Base-by-base conservation (phyloP, 2,888 invertebrate species). In the Apotomis betuletana region DNA sequence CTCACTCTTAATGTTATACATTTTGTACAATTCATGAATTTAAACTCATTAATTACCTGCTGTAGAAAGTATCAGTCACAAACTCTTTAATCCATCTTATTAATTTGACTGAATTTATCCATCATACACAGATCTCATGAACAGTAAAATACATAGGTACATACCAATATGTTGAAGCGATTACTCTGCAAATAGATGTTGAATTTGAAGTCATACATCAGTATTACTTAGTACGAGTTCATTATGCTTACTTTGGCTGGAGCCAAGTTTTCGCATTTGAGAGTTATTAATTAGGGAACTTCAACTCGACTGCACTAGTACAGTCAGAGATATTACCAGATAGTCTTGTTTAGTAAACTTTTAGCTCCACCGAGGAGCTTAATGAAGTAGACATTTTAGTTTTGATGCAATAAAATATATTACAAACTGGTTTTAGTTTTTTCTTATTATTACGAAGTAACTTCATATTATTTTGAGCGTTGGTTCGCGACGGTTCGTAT, bases 301-400 rank as follows among this genome's bases (percentile, higher is more conserved):
- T 69, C 54, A 69, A 61, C 60, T 49, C 70, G 44, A 55, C 60
- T 74, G 70, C 67, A 67, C 55, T 46, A 61, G 57, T 27, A 54
- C 67, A 51, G 65, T 57, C 55, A 85, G 81, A 71, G 61, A 63
- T 54, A 63, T 79, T 75, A 78, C 77, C 74, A 76, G 81, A 79
- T 79, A 78, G 76, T 75, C 69, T 79, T 81, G 79, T 80, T 80
- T 78, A 83, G 85, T 78, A 79, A 83, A 85, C 76, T 83, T 82
- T 78, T 57, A 75, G 78, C 77, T 78, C 75, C 75, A 74, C 76
- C 75, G 52, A 67, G 61, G 38, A 52, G 44, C 54, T 49, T 57
- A 51, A 55, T 55, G 36, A 46, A 27, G 58, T 55, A 27, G 27
- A 27, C 27, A 2, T 8, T 54, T 49, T 27, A 41, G 41, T 44